Evolutionary conservation across 1,140 invertebrate genomes (phyloP).

Genomic region (Lasioglossum albipes): DNA sequence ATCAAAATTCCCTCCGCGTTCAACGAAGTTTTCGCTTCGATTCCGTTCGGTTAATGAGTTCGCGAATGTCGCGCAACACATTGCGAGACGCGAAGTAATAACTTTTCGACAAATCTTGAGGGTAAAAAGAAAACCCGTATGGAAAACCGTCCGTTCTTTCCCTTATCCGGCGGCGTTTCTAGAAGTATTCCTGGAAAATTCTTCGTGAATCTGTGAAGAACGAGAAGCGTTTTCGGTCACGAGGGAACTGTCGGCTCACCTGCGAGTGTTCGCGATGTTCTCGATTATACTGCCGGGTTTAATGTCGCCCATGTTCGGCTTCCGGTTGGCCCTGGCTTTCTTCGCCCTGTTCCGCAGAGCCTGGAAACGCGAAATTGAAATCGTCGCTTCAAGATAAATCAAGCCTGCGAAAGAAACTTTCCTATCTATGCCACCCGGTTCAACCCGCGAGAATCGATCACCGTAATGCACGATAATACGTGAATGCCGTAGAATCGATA

Average conservation of each 20-base stretch:
- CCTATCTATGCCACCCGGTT: neutral
- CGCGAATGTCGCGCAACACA: neutral
- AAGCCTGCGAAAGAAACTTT: conserved; percentile 34
- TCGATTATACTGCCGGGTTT: conserved; percentile 92
- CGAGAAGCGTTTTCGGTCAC: neutral
- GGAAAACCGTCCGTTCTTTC: neutral
- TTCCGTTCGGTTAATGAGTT: neutral
- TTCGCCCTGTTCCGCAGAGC: conserved; percentile 91
- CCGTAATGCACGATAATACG: neutral
- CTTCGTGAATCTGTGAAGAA: neutral
- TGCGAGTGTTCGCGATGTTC: conserved; percentile 90
- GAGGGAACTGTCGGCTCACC: conserved; percentile 66
- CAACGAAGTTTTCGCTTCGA: conserved; percentile 34
- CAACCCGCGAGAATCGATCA: neutral
- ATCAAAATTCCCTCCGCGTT: neutral
- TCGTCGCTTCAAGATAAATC: conserved; percentile 38
- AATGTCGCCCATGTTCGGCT: conserved; percentile 86
- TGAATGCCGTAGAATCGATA: no score
- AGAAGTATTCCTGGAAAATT: conserved; percentile 7
- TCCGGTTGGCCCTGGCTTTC: conserved; percentile 88
- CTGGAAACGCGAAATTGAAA: conserved; percentile 74
- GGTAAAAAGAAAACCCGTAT: no score
- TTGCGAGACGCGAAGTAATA: no score
- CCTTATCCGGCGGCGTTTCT: neutral
- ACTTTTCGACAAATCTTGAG: no score